Evolutionary conservation across 1,140 invertebrate species (phyloP).

Genomic region (Amphibalanus amphitrite): DNA sequence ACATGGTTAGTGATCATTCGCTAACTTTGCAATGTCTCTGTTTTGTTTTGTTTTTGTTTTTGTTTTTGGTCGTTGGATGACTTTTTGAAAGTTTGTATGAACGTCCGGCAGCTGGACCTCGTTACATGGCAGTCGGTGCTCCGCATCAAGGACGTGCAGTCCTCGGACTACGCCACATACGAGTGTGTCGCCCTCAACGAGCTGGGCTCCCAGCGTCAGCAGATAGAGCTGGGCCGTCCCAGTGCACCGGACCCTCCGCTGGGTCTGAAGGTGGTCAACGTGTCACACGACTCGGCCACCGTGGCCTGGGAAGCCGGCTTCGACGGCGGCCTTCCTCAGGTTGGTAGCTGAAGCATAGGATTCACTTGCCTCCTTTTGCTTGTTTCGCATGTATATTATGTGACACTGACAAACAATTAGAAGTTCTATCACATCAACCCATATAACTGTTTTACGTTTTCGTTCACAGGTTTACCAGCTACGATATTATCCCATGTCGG

Average conservation of each 20-base stretch:
- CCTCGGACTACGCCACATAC: slow-evolving; percentile 72
- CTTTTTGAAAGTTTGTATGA: too few species aligned
- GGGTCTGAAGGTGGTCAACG: slow-evolving; percentile 54
- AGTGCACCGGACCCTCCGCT: slow-evolving; percentile 68
- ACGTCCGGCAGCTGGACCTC: slow-evolving; percentile 36
- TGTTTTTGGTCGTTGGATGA: too few species aligned
- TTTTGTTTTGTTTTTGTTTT: too few species aligned
- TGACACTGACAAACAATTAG: too few species aligned
- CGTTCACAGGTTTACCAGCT: slow-evolving; percentile 32
- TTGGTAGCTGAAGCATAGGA: too few species aligned
- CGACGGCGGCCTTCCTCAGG: slow-evolving; percentile 72
- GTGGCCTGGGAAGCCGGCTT: slow-evolving; percentile 83
- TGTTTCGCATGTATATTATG: too few species aligned
- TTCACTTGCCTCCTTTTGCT: too few species aligned
- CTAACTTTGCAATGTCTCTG: too few species aligned
- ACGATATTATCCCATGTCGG: slow-evolving; percentile 34
- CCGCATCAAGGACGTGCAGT: slow-evolving; percentile 56
- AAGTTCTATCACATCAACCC: too few species aligned
- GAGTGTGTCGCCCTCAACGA: slow-evolving; percentile 72
- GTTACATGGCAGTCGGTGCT: slow-evolving; percentile 63
- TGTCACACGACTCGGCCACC: slow-evolving; percentile 69
- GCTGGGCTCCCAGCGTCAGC: slow-evolving; percentile 54
- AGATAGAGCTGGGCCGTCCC: slow-evolving; percentile 62
- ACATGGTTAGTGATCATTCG: too few species aligned
- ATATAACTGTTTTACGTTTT: too few species aligned